Evolutionary conservation across 2,888 invertebrate genomes (phyloP).

Genomic region (Asteroscopus sphinx): DNA sequence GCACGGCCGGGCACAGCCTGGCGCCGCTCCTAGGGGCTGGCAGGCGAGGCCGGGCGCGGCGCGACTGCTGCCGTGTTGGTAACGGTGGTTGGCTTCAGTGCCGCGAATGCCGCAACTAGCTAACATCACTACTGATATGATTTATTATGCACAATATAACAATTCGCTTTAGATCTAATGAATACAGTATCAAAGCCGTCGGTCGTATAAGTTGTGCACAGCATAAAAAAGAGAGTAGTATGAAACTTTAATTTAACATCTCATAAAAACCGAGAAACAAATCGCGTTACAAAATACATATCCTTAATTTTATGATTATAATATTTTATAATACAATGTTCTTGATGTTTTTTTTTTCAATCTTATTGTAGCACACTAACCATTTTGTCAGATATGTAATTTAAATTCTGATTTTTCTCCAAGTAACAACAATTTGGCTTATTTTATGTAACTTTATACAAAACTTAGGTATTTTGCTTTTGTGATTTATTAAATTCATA

Average conservation of each 20-base stretch:
- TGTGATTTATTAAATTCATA: conserved; percentile 75
- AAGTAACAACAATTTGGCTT: conserved; percentile 88
- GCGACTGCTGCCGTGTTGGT: conserved; percentile 6
- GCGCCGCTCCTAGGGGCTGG: neutral
- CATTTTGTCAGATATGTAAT: conserved; percentile 90
- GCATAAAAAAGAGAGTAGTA: conserved; percentile 82
- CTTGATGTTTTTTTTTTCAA: conserved; percentile 84
- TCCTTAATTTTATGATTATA: conserved; percentile 88
- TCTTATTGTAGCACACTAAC: conserved; percentile 90
- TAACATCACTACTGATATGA: conserved; percentile 78
- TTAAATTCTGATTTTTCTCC: conserved; percentile 89
- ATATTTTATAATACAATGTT: conserved; percentile 88
- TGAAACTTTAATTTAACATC: conserved; percentile 80
- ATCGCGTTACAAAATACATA: conserved; percentile 88
- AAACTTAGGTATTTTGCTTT: conserved; percentile 74
- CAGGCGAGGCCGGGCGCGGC: conserved; percentile 10
- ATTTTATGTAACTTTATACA: conserved; percentile 78
- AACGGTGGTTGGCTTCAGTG: conserved; percentile 51
- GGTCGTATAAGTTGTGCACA: conserved; percentile 85
- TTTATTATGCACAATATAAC: conserved; percentile 84
- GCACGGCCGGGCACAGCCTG: conserved; percentile 25
- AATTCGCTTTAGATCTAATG: conserved; percentile 78
- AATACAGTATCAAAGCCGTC: conserved; percentile 80
- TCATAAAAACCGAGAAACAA: conserved; percentile 88
- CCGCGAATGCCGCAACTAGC: conserved; percentile 61